Conservation (phyloP, 2,113 vertebrate genomes). For the Chitala chitala region DNA sequence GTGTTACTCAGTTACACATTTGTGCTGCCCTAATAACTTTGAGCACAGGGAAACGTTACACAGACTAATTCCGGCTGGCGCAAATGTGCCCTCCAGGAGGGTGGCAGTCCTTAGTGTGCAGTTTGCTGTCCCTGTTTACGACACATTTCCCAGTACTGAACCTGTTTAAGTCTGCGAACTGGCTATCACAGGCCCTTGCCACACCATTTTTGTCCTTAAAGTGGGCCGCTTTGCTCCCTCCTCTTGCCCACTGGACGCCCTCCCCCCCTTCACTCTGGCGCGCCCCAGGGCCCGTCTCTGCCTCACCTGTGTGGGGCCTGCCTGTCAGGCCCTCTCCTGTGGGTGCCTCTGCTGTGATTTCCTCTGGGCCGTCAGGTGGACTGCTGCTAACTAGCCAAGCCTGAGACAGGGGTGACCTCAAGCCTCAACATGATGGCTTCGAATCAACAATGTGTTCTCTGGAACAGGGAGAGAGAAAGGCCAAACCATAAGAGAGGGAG, state of each 20-base stretch:
- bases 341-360: slow-evolving; percentile 68
- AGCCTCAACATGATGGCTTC: slow-evolving; percentile 71
- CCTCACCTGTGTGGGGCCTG: slow-evolving; percentile 54
- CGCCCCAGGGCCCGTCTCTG: slow-evolving; percentile 56
- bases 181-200: not conserved
- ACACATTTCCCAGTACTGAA: not conserved
- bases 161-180: no score
- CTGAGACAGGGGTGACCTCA: slow-evolving; percentile 75
- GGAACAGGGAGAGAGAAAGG: slow-evolving; percentile 57
- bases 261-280: slow-evolving; percentile 33
- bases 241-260: slow-evolving; percentile 22
- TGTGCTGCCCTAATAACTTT: not conserved
- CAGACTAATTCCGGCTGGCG: not conserved
- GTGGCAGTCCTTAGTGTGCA: not conserved
- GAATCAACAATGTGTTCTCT: slow-evolving; percentile 74
- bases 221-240: slow-evolving; percentile 8
- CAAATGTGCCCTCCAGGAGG: not conserved
- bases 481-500: slow-evolving; percentile 60
- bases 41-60: not conserved
- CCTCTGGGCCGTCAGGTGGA: slow-evolving; percentile 73
- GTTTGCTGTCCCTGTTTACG: not conserved
- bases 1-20: not conserved
- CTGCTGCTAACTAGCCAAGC: slow-evolving; percentile 76
- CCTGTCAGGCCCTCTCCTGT: slow-evolving; percentile 68
- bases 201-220: not conserved